Conservation (phyloP, 1,140 invertebrate genomes). For the Diabrotica virgifera region DNA sequence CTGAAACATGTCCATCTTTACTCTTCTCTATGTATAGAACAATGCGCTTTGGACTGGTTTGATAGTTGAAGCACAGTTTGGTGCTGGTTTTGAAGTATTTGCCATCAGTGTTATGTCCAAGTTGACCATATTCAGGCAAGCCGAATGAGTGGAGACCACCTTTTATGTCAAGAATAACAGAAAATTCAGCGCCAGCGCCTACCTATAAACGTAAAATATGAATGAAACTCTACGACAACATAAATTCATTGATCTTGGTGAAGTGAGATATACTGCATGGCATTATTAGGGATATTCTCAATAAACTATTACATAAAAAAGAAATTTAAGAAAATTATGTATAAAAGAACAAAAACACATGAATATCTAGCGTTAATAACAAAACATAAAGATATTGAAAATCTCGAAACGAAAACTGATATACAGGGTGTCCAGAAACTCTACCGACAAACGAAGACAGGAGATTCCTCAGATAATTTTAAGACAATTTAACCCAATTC, state of each 20-base stretch:
- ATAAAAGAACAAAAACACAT: no score
- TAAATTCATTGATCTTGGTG: not conserved
- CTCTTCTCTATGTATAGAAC: slow-evolving; percentile 84
- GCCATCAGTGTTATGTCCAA: slow-evolving; percentile 91
- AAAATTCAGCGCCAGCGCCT: slow-evolving; percentile 89
- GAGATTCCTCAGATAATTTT: no score
- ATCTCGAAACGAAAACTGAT: no score
- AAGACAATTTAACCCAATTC: no score
- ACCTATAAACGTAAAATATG: slow-evolving; percentile 56
- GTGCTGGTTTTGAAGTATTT: slow-evolving; percentile 89
- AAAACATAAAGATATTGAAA: no score
- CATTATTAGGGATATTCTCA: not conserved
- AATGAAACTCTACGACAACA: not conserved
- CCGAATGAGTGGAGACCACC: slow-evolving; percentile 89
- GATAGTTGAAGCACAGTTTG: slow-evolving; percentile 83
- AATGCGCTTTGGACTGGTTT: slow-evolving; percentile 79
- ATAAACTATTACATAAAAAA: no score
- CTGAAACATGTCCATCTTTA: slow-evolving; percentile 81
- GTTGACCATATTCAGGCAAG: slow-evolving; percentile 86
- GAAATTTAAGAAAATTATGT: no score
- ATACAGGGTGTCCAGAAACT: no score
- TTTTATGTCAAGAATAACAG: slow-evolving; percentile 84
- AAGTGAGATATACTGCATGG: not conserved
- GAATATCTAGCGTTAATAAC: no score
- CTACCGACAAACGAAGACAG: no score